These are phyloP conservation scores for Macaca nemestrina DNA, from an alignment of 2,113 vertebrate genomes.

Conservation along the genomic window DNA sequence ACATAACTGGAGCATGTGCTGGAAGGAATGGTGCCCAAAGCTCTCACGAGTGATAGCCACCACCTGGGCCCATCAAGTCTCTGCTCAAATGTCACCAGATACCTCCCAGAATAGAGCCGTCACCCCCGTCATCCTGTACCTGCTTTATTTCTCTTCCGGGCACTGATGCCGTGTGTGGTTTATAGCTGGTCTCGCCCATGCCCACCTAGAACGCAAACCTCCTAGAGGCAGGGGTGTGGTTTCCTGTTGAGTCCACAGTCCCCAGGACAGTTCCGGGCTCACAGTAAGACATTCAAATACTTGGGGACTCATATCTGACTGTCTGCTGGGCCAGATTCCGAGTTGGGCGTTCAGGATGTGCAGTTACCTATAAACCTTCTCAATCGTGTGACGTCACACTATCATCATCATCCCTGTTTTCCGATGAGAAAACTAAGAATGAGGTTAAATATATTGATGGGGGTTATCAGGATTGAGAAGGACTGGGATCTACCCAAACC, in stretches of 20 bases:
- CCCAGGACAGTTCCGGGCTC: not conserved
- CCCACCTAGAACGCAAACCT: not conserved
- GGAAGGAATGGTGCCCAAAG: not conserved
- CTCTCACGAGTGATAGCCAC: not conserved
- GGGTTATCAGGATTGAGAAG: not conserved
- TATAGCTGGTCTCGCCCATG: fast-evolving
- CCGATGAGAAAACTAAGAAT: not conserved
- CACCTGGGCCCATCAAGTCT: not conserved
- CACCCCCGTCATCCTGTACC: not conserved
- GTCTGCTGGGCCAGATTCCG: not conserved
- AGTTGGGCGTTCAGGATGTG: not conserved
- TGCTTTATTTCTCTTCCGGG: not conserved
- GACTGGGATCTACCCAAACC: not conserved
- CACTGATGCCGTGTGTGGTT: fast-evolving
- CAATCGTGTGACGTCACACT: not conserved
- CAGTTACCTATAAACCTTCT: not conserved
- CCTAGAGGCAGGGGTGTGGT: not conserved
- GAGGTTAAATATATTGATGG: not conserved
- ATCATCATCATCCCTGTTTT: not conserved
- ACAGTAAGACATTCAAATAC: not conserved
- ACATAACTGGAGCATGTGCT: fast-evolving
- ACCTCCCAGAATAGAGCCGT: not conserved
- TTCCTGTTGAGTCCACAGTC: not conserved
- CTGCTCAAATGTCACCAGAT: not conserved
- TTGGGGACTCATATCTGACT: not conserved